Evolutionary conservation across 2,888 invertebrate genomes (phyloP), one percentile per base, ranked within the genome.

Genomic region (Augiades crinisus): DNA sequence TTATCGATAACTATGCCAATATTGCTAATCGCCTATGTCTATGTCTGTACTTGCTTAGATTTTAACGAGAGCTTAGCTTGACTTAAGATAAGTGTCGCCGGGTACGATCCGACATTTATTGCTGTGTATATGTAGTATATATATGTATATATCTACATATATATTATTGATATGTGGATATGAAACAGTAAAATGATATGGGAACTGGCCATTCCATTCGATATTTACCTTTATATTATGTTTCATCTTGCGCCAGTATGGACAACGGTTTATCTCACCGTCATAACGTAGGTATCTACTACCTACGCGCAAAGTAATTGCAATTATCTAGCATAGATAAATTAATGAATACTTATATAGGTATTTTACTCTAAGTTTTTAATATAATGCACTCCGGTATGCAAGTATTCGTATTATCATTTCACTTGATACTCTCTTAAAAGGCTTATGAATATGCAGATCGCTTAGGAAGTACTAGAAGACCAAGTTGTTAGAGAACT

Each of bases 381-480:
- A 58, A 56, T 55, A 47, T 56, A 61, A 59, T 53, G 56, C 54
- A 59, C 59, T 63, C 61, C 58, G 60, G 57, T 64, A 63, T 63
- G 61, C 60, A 63, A 65, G 57, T 62, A 61, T 62, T 60, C 57
- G 56, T 64, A 64, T 50, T 50, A 50, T 61, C 53, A 47, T 50
- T 70, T 69, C 69, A 68, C 66, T 63, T 70, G 68, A 75, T 74
- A 66, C 61, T 64, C 66, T 68, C 64, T 67, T 70, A 71, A 69
- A 67, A 58, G 64, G 57, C 63, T 68, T 65, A 75, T 76, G 70
- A 73, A 72, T 75, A 76, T 77, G 70, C 67, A 71, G 57, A 65
- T 63, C 54, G 59, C 55, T 67, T 60, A 67, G 68, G 63, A 64
- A 61, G 59, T 62, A 62, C 55, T 63, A 65, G 62, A 73, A 72